Conservation (phyloP, 1,140 invertebrate species). For the Diachasma alloeum region DNA sequence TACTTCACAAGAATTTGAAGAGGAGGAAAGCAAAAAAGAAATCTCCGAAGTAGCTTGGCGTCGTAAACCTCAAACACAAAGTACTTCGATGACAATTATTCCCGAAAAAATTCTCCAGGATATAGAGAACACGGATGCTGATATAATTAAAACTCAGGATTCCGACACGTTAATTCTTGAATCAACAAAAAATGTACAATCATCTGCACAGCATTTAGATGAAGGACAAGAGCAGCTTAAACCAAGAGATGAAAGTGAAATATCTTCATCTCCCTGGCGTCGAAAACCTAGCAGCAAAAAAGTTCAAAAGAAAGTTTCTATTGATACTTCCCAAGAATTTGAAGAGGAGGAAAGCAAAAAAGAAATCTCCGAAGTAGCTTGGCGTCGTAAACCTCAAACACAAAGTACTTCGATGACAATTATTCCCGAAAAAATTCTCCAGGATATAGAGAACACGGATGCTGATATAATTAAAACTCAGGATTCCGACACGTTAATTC, state of each 20-base stretch:
- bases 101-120: constrained; percentile 34
- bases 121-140: constrained; percentile 30
- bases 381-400: constrained; percentile 23
- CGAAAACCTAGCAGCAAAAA: too few relatives aligned
- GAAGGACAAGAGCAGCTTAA: background rate
- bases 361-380: constrained; percentile 43
- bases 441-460: constrained; percentile 40
- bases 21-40: constrained; percentile 50
- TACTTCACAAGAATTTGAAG: constrained; percentile 36
- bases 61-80: constrained; percentile 14
- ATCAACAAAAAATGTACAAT: constrained; percentile 18
- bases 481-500: constrained; percentile 8
- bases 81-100: background rate
- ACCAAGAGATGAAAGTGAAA: constrained; percentile 35
- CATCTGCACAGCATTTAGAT: too few relatives aligned
- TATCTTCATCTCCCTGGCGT: constrained; percentile 30
- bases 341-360: constrained; percentile 42
- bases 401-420: too few relatives aligned
- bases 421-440: background rate
- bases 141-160: constrained; percentile 30
- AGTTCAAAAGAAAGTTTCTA: constrained; percentile 49
- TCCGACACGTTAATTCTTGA: constrained; percentile 14
- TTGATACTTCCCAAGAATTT: constrained; percentile 37
- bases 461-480: constrained; percentile 28
- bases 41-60: constrained; percentile 32